A percentile compares a stretch with the other conserved stretches of the same genome.
These are phyloP conservation scores for Galleria mellonella DNA, from an alignment of 1,140 invertebrate genomes.

Conservation along the genomic window DNA sequence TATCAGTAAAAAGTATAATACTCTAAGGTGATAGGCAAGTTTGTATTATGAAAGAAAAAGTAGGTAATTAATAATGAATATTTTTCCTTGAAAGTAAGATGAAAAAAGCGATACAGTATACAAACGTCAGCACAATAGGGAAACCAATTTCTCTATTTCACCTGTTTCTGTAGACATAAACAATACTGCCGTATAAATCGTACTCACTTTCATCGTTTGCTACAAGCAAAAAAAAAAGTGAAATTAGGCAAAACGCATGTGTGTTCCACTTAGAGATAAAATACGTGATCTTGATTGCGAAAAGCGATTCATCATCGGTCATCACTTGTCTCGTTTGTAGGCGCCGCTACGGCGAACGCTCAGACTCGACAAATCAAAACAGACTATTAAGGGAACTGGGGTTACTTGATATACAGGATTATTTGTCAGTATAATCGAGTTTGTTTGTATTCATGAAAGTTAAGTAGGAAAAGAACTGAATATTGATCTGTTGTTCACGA, in stretches of 20 bases:
- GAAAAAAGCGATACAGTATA: too few relatives aligned
- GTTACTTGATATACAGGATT: background rate
- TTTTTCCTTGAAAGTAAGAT: too few relatives aligned
- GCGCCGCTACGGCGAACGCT: conserved; percentile 26
- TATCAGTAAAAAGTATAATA: too few relatives aligned
- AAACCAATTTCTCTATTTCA: background rate
- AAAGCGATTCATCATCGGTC: conserved; percentile 43
- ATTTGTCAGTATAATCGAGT: too few relatives aligned
- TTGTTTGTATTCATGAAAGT: too few relatives aligned
- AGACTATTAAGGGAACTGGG: conserved; percentile 23
- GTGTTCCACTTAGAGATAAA: conserved; percentile 36
- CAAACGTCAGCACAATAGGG: background rate
- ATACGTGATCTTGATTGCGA: conserved; percentile 43
- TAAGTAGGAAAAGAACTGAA: too few relatives aligned
- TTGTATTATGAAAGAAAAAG: too few relatives aligned
- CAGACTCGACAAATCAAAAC: conserved; percentile 28
- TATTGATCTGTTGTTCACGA: background rate
- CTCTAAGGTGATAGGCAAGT: too few relatives aligned
- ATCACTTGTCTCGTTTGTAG: conserved; percentile 20
- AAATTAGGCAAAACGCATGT: conserved; percentile 51
- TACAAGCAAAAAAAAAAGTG: conserved; percentile 25
- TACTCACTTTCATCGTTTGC: background rate
- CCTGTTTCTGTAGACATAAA: background rate
- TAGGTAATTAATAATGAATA: too few relatives aligned
- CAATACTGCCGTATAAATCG: background rate